Evolutionary conservation across 2,797 vertebrate species (phyloP).

Genomic region (Carapus acus): DNA sequence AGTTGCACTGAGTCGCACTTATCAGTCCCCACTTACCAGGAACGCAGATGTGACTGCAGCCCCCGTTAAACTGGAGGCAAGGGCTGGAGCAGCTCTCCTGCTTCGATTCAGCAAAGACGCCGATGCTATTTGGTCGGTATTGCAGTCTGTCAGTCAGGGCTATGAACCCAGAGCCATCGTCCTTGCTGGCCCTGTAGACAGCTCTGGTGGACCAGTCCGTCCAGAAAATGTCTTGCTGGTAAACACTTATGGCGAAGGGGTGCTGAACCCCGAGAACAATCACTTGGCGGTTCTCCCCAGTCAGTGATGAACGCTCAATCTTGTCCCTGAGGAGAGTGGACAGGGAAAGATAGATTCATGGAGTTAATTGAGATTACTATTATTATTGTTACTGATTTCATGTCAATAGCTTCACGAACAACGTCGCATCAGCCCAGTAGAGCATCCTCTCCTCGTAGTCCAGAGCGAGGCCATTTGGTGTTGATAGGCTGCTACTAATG

Average conservation of each 20-base stretch:
- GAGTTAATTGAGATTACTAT: too few relatives aligned
- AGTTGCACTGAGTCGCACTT: background rate
- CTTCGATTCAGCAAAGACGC: conserved; percentile 72
- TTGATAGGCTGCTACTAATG: conserved; percentile 78
- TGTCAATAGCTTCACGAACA: conserved; percentile 66
- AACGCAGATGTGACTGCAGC: conserved; percentile 89
- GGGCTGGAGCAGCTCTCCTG: conserved; percentile 81
- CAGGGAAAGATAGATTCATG: background rate
- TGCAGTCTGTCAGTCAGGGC: conserved; percentile 74
- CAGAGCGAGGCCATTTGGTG: conserved; percentile 84
- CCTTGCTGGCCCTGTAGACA: conserved; percentile 84
- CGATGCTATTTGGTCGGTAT: conserved; percentile 79
- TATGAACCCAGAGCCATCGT: conserved; percentile 80
- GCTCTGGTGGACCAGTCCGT: conserved; percentile 81
- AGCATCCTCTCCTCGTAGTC: conserved; percentile 85
- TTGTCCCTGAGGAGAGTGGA: conserved; percentile 59
- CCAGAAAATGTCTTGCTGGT: conserved; percentile 90
- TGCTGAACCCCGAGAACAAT: conserved; percentile 74
- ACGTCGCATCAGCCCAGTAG: conserved; percentile 86
- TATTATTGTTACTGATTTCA: background rate
- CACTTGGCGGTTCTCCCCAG: conserved; percentile 78
- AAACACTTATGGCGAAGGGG: conserved; percentile 82
- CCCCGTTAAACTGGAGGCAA: conserved; percentile 89
- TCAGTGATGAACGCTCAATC: conserved; percentile 84
- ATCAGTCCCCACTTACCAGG: conserved; percentile 69